Base-by-base conservation (phyloP, 2,888 invertebrate species). In the Nemotelus nigrinus region DNA sequence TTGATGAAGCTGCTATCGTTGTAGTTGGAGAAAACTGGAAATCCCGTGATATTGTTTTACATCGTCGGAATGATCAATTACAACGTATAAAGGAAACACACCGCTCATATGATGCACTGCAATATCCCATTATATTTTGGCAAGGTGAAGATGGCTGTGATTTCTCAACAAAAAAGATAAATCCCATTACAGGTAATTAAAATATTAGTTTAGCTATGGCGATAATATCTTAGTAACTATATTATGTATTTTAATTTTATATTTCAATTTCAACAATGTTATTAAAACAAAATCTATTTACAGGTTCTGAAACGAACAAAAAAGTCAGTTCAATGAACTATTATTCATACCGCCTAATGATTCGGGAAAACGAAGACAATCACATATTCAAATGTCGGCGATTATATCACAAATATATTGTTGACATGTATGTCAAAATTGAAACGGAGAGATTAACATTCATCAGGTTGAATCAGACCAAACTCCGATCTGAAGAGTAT, bases 1-100 rank as follows among this genome's bases (percentile, higher is more conserved):
- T 84, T 45, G 81, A 85, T 81, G 85, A 86, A 83, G 84, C 85
- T 63, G 84, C 84, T 25, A 81, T 85, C 71, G 79, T 85, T n/a
- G 45, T 67, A 39, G 84, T 84, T 81, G 84, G 83, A 45, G 82
- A 85, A 78, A 67, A 83, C 57, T 81, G 83, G 72, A 82, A 83
- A 80, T 77, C 72, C 76, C 81, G 85, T 58, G 83, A 85, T 81
- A 84, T 87, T 80, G 82, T 85, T 55, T 77, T 84, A 70, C 77
- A 76, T 71, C 82, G 81, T 57, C 78, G 80, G 6, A 50, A 77
- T 41, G 45, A 47, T 79, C 41, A 43, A 43, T 43, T 76, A 68
- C 68, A 67, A 58, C 67, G 76, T 76, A 58, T 67, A 47, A 57
- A 44, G 43, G 82, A 83, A 77, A 82, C 81, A 6, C 82, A 83